phyloP scores from a whole-genome alignment of 2,113 vertebrate species.

The Hiodon alosoides region DNA sequence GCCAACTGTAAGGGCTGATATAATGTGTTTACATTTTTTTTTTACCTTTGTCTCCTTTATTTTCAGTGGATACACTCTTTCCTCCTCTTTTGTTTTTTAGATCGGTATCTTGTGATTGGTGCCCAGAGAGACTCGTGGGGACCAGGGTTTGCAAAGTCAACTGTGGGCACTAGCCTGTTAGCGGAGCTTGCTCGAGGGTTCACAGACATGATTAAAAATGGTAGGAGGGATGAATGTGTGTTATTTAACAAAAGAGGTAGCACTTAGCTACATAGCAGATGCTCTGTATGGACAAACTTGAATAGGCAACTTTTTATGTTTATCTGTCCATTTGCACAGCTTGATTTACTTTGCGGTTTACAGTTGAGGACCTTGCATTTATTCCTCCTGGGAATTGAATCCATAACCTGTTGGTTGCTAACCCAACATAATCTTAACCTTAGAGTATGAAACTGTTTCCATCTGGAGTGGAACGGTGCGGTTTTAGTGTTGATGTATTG shows the following conservation, averaged over 20 bases:
- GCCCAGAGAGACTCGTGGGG: conserved; percentile 88
- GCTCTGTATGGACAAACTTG: too few species aligned
- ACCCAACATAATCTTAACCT: too few species aligned
- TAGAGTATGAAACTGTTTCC: too few species aligned
- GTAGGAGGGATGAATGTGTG: conserved; percentile 49
- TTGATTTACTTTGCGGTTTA: too few species aligned
- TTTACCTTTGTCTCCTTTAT: background rate
- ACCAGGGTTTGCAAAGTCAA: conserved; percentile 69
- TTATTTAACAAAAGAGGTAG: too few species aligned
- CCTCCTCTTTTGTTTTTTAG: conserved; percentile 47
- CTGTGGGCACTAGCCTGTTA: conserved; percentile 76
- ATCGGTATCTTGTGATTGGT: conserved; percentile 81
- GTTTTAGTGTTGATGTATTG: background rate
- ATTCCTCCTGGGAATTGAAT: too few species aligned
- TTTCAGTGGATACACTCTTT: background rate
- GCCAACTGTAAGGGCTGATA: background rate
- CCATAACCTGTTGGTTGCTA: too few species aligned
- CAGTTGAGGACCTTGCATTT: too few species aligned
- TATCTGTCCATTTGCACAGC: too few species aligned
- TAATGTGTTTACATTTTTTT: background rate
- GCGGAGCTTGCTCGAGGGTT: conserved; percentile 71
- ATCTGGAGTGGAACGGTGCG: background rate
- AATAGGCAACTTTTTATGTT: too few species aligned
- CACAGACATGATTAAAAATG: conserved; percentile 65
- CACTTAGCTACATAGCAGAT: too few species aligned